Percentiles rank a stretch among this genome's conserved stretches.
Conservation (phyloP, 2,888 invertebrate species). For the Scaptomyza caliginosa region DNA sequence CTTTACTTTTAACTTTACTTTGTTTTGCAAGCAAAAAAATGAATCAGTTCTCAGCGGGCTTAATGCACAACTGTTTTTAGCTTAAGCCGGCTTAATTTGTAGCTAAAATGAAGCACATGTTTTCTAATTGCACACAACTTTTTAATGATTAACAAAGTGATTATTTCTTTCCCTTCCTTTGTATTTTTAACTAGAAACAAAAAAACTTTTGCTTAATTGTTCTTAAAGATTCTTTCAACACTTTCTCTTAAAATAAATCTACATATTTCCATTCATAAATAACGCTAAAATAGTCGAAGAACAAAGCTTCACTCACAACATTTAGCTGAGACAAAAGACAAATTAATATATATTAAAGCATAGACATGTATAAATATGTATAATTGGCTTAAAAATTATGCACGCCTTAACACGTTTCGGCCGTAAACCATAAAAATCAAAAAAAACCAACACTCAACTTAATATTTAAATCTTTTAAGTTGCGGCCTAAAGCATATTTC, state of each 20-base stretch:
- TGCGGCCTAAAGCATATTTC: conserved; percentile 11
- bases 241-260: conserved; percentile 21
- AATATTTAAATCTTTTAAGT: conserved; percentile 29
- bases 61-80: conserved; percentile 56
- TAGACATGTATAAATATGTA: conserved; percentile 41
- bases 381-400: conserved; percentile 41
- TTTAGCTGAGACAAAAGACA: conserved; percentile 27
- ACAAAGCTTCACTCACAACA: conserved; percentile 31
- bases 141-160: conserved; percentile 9
- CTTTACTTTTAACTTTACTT: conserved; percentile 21
- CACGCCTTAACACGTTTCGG: conserved; percentile 50
- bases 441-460: conserved; percentile 2
- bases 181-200: neutral
- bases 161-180: too few relatives aligned
- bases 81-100: neutral
- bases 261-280: conserved; percentile 32
- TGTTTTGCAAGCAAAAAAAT: conserved; percentile 29
- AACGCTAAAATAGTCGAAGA: conserved; percentile 13
- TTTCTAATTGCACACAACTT: conserved; percentile 2
- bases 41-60: conserved; percentile 40
- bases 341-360: conserved; percentile 11
- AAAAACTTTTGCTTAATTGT: neutral
- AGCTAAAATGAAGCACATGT: too few relatives aligned
- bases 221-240: neutral
- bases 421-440: conserved; percentile 43